Evolutionary conservation across 2,888 invertebrate genomes (phyloP), one percentile per base, ranked within the genome.

Genomic region (Dorcus hopei): DNA sequence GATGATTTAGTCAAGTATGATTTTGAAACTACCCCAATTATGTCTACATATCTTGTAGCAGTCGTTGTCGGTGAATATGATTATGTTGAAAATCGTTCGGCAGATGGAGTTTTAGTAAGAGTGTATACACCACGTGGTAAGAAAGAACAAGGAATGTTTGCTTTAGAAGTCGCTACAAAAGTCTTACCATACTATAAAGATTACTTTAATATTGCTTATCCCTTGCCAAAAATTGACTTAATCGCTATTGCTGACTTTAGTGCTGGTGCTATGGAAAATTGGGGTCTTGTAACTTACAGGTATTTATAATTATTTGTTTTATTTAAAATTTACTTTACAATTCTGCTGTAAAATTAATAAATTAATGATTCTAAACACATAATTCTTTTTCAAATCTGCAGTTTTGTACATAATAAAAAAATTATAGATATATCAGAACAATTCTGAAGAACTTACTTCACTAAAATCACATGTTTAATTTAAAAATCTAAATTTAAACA

Each of bases 181-280:
- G 93, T 94, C 11, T 80, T 98, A 57, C 93, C 95, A 0, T 98
- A 92, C 74, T 97, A 95, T 80, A 93, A 93, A 70, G 88, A 93
- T 52, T 97, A 97, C 79, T 97, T 97, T 79, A 87, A 91, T 63
- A 91, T 97, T 71, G 90, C 93, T 1, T 97, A 97, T 81, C 95
- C 96, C 0, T 79, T 98, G 63, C 95, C 96, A 23, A 98, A 98
- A 79, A 91, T 97, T 79, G 97, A 98, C 79, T 83, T 97, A 57
- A 93, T 98, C 70, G 96, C 97, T 11, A 92, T 98, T 73, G 91
- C 96, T 7, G 97, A 97, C 76, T 97, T 97, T 76, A 89, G 93
- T 54, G 90, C 91, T 62, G 95, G 94, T 67, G 96, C 97, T 55
- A 97, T 97, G 97, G 97, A 97, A 80, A 97, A 97, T 79, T 98